Percentiles rank a stretch among this genome's conserved stretches.
Evolutionary conservation across 2,888 invertebrate genomes (phyloP).

Genomic region (Stegophylla sp.): DNA sequence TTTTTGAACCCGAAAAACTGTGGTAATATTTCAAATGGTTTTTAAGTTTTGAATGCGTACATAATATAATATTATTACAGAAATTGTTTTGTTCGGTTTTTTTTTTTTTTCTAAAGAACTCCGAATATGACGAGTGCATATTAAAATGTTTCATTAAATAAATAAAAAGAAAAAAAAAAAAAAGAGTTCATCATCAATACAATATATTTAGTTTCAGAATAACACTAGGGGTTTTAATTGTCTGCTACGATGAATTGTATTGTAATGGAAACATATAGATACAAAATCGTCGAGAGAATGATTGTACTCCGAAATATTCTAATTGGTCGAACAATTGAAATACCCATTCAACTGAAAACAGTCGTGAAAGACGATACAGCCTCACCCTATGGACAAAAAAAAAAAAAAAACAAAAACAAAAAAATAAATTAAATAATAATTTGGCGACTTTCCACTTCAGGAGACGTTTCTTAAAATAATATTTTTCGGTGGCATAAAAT

Average conservation of each 20-base stretch:
- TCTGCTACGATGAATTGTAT: background rate
- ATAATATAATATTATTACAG: no score
- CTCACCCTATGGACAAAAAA: background rate
- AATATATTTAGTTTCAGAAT: background rate
- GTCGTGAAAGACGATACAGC: background rate
- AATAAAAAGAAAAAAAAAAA: no score
- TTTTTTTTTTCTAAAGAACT: no score
- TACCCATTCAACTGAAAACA: slow-evolving; percentile 8
- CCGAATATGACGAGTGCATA: no score
- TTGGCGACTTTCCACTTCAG: slow-evolving; percentile 36
- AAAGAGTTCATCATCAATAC: background rate
- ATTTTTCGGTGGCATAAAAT: slow-evolving; percentile 13
- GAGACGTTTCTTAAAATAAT: slow-evolving; percentile 38
- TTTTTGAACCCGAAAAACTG: no score
- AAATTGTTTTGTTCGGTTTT: no score
- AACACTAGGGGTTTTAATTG: slow-evolving; percentile 2
- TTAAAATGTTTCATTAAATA: background rate
- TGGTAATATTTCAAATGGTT: no score
- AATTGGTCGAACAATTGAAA: slow-evolving; percentile 10
- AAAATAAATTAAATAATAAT: background rate
- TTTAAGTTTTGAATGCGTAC: no score
- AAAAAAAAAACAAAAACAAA: slow-evolving; percentile 4
- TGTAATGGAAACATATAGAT: background rate
- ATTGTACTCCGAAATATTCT: background rate
- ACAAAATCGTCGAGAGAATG: background rate